These are phyloP conservation scores for Aporrectodea caliginosa DNA, from an alignment of 1,140 invertebrate genomes.

Conservation along the genomic window DNA sequence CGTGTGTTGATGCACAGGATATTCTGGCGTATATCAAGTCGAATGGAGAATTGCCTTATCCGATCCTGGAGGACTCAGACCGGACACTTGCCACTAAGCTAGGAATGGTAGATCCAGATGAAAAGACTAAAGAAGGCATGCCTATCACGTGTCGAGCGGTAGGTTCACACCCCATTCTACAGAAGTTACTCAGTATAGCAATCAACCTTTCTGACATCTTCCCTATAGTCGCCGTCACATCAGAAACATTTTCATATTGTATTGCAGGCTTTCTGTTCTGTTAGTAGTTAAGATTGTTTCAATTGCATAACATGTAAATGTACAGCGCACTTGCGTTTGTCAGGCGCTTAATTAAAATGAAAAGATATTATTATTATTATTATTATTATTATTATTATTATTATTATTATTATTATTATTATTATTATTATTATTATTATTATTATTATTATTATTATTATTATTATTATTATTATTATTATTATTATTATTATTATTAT, in stretches of 20 bases:
- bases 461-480: constrained; percentile 4
- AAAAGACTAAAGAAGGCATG: constrained; percentile 71
- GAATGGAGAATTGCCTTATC: constrained; percentile 41
- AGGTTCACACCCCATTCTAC: no score
- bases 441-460: background rate
- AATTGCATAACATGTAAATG: no score
- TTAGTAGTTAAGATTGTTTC: no score
- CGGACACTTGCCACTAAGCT: constrained; percentile 72
- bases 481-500: constrained; percentile 4
- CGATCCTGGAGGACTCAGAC: constrained; percentile 77
- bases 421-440: constrained; percentile 4
- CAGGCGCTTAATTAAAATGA: no score
- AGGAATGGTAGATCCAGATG: constrained; percentile 84
- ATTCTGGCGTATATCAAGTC: constrained; percentile 38
- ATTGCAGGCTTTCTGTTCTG: no score
- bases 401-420: constrained; percentile 4
- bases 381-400: no score
- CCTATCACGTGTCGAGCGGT: constrained; percentile 74
- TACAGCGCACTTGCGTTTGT: no score
- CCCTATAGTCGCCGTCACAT: no score
- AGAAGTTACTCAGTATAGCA: no score
- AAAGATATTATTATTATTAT: no score
- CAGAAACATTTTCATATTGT: no score
- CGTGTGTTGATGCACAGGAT: constrained; percentile 48
- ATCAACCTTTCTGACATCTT: no score